Conservation (phyloP, 2,888 invertebrate genomes). For the Brachyptera risi region DNA sequence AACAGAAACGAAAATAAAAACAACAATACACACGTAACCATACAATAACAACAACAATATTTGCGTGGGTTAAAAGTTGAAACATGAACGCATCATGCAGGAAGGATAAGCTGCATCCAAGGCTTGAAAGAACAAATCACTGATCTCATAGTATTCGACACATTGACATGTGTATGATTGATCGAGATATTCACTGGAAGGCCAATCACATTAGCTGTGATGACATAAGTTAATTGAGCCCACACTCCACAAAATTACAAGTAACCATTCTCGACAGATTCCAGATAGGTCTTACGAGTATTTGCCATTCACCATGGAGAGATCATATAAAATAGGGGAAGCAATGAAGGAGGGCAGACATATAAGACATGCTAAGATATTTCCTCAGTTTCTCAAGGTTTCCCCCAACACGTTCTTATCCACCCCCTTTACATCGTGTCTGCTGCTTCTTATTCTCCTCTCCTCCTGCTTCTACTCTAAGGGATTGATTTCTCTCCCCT, state of each 20-base stretch:
- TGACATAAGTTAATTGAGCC: conserved; percentile 9
- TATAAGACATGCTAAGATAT: conserved; percentile 8
- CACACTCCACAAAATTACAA: not conserved
- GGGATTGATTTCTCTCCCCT: conserved; percentile 23
- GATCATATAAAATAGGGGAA: not conserved
- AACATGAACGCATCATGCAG: too few species aligned
- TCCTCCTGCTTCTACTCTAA: conserved; percentile 8
- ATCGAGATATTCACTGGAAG: not conserved
- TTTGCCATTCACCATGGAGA: conserved; percentile 1
- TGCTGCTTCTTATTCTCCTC: conserved; percentile 10
- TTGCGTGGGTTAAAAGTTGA: too few species aligned
- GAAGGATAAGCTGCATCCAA: too few species aligned
- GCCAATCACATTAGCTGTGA: conserved; percentile 4
- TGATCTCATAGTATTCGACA: not conserved
- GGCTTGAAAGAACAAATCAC: too few species aligned
- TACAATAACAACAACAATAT: too few species aligned
- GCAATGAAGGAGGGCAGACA: not conserved
- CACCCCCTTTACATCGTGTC: conserved; percentile 5
- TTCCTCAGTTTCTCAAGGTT: conserved; percentile 14
- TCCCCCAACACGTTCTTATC: conserved; percentile 1
- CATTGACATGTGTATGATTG: not conserved
- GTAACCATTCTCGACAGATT: not conserved
- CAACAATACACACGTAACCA: too few species aligned
- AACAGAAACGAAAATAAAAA: too few species aligned
- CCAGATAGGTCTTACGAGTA: not conserved